Evolutionary conservation across 2,797 vertebrate species (phyloP).

Genomic region (Hippoglossus hippoglossus): DNA sequence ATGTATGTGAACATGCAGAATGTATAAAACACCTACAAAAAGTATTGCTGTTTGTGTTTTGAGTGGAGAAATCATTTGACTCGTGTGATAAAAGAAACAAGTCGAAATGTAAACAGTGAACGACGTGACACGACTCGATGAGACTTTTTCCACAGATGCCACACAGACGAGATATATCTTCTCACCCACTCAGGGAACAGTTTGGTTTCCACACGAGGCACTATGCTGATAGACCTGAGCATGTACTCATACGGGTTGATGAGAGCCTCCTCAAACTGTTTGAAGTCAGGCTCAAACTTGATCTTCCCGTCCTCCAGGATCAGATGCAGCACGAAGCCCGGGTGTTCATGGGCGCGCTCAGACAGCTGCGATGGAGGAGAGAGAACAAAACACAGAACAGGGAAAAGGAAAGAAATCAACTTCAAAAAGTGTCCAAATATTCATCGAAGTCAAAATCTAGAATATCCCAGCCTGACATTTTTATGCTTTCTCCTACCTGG

Average conservation of each 20-base stretch:
- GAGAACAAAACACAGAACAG: not conserved
- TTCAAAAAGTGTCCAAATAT: too few relatives aligned
- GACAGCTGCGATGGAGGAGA: conserved; percentile 75
- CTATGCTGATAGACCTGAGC: conserved; percentile 82
- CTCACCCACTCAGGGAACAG: conserved; percentile 89
- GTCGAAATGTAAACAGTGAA: too few relatives aligned
- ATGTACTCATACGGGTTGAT: conserved; percentile 86
- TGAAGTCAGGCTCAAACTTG: conserved; percentile 88
- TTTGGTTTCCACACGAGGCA: conserved; percentile 90
- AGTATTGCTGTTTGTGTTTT: too few relatives aligned
- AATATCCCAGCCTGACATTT: not conserved
- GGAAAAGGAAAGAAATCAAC: not conserved
- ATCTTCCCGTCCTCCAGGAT: conserved; percentile 84
- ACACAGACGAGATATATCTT: not conserved
- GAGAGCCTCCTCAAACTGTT: conserved; percentile 81
- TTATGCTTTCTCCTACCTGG: conserved; percentile 70
- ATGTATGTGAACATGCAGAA: too few relatives aligned
- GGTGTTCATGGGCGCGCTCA: conserved; percentile 80
- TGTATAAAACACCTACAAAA: too few relatives aligned
- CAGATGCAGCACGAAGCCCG: conserved; percentile 88
- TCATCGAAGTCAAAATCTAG: not conserved
- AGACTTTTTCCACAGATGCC: too few relatives aligned
- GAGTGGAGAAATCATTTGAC: too few relatives aligned
- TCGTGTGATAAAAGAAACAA: too few relatives aligned
- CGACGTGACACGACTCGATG: too few relatives aligned